Conservation (phyloP, 37 sponge, comb jelly and placozoan species). For the Hexactinellida sp. region DNA sequence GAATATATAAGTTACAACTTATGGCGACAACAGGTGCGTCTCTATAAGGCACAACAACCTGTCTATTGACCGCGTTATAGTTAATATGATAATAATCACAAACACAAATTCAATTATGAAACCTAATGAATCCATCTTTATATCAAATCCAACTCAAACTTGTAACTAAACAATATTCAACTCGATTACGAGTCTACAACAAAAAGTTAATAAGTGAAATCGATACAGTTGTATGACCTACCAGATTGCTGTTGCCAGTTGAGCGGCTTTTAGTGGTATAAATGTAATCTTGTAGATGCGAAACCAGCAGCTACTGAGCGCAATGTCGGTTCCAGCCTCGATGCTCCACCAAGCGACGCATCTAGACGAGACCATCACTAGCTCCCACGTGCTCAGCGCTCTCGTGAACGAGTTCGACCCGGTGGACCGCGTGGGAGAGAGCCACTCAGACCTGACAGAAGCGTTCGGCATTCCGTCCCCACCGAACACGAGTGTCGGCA, state of each 20-base stretch:
- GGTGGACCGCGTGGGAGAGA: neutral
- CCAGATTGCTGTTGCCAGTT: neutral
- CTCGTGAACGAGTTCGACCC: conserved; percentile 4
- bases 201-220: neutral
- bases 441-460: neutral
- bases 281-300: neutral
- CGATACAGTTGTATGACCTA: neutral
- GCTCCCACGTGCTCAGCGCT: neutral
- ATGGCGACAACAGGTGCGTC: too few species aligned
- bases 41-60: too few species aligned
- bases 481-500: neutral
- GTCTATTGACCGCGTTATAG: too few species aligned
- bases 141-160: too few species aligned
- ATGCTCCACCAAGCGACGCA: neutral
- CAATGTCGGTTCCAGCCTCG: conserved; percentile 4
- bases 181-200: neutral
- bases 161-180: neutral
- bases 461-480: neutral
- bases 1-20: too few species aligned
- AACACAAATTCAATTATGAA: too few species aligned
- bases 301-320: neutral
- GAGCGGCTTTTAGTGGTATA: neutral
- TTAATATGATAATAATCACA: too few species aligned
- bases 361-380: neutral
- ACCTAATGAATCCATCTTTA: too few species aligned